Evolutionary conservation across 2,113 vertebrate species (phyloP), one percentile per base, ranked within the genome.

Genomic region (Neomonachus schauinslandi): DNA sequence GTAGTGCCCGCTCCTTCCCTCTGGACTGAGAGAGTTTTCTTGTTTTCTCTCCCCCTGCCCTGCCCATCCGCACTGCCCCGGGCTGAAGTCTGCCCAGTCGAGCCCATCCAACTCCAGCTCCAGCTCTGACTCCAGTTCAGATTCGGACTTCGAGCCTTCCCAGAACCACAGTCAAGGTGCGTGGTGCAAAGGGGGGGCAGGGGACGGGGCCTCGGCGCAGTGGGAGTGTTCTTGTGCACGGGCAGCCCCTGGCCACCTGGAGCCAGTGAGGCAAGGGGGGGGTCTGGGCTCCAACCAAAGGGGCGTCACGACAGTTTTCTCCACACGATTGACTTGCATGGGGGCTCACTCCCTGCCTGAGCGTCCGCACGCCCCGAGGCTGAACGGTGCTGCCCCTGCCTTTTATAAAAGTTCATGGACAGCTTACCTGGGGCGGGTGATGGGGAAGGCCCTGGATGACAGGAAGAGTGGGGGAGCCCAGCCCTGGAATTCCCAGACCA

Each of bases 81-180:
- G 97, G 97, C 96, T 99, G 99, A 99, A 99, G 98, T 99, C 99
- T 0, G 99, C 99, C 77, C 99, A 99, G 65, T 99, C 99, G 63
- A 99, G 99, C 98, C 99, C 99, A 15, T 99, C 99, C 96, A 99
- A 99, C 98, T 99, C 99, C 98, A 99, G 99, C 98, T 99, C 99
- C 97, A 99, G 99, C 98, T 99, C 99, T 0, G 99, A 99, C 97
- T 99, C 99, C 98, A 99, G 99, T 98, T 99, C 99, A 0, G 99
- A 99, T 96, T 99, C 99, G 0, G 99, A 99, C 97, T 99, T 99
- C 15, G 99, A 99, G 97, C 99, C 99, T 0, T 99, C 99, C 92
- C 99, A 99, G 99, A 99, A 99, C 99, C 99, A 99, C 98, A 99
- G 99, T 59, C 99, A 99, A 99, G 99, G 99, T 99, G 98, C 46